Conservation (phyloP, 1,140 invertebrate species). For the Ceratina australensis region DNA sequence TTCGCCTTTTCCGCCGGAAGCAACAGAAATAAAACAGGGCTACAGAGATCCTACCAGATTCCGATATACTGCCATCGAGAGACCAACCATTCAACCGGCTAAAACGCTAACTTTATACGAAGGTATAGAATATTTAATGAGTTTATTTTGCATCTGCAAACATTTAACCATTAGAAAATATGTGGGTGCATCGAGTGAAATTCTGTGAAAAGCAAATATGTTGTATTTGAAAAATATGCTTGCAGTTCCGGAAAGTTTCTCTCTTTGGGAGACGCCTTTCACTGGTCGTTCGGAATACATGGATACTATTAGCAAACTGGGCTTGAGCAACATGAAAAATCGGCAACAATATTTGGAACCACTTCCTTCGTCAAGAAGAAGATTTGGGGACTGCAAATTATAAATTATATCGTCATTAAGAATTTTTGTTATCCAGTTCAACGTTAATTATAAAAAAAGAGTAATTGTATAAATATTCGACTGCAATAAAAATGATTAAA, state of each 20-base stretch:
- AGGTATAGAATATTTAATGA: slow-evolving; percentile 62
- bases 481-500: neutral
- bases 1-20: slow-evolving; percentile 71
- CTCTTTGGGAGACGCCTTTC: slow-evolving; percentile 79
- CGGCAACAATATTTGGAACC: slow-evolving; percentile 82
- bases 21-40: slow-evolving; percentile 70
- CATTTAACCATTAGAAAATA: too few relatives aligned
- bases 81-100: slow-evolving; percentile 73
- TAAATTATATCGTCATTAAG: neutral
- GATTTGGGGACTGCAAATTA: slow-evolving; percentile 30
- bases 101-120: slow-evolving; percentile 68
- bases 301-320: slow-evolving; percentile 81
- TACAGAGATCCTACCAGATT: slow-evolving; percentile 78
- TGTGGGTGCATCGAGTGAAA: neutral
- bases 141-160: neutral
- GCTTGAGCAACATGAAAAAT: slow-evolving; percentile 80
- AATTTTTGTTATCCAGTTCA: neutral
- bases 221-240: slow-evolving; percentile 21
- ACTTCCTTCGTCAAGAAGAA: slow-evolving; percentile 55
- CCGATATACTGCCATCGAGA: slow-evolving; percentile 70
- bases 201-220: neutral
- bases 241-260: slow-evolving; percentile 74
- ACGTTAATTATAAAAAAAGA: neutral
- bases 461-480: neutral
- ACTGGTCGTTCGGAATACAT: slow-evolving; percentile 82